Conservation (phyloP, 2,113 vertebrate species). For the Pelecanus crispus region DNA sequence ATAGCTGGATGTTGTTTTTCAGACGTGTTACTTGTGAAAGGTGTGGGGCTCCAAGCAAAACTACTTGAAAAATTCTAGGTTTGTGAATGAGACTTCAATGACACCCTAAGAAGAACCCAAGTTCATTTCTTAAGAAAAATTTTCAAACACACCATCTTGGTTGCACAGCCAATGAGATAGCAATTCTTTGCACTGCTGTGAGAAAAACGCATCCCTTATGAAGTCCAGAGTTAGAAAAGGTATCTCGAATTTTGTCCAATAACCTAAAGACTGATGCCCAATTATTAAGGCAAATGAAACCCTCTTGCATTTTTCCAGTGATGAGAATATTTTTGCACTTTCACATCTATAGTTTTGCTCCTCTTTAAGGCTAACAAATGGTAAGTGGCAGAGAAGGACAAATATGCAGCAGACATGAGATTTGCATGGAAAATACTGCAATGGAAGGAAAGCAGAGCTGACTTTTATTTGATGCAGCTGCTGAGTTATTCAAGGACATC, state of each 20-base stretch:
- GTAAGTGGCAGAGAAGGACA: neutral
- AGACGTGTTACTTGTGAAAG: neutral
- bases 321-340: neutral
- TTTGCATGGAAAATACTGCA: neutral
- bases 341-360: neutral
- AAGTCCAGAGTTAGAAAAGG: neutral
- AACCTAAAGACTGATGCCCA: neutral
- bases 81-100: neutral
- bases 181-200: neutral
- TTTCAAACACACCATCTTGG: rapidly evolving
- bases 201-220: neutral
- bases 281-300: neutral
- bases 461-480: neutral
- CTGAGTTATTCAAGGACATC: constrained; percentile 30
- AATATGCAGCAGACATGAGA: neutral
- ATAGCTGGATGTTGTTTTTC: rapidly evolving
- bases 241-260: neutral
- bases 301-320: neutral
- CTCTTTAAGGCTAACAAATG: neutral
- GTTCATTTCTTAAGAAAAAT: neutral
- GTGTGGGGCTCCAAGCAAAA: neutral
- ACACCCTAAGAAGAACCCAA: neutral
- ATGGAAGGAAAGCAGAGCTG: neutral
- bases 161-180: neutral
- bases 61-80: neutral